phyloP scores from a whole-genome alignment of 2,797 vertebrate genomes.

The Mormyrops attenuatus region DNA sequence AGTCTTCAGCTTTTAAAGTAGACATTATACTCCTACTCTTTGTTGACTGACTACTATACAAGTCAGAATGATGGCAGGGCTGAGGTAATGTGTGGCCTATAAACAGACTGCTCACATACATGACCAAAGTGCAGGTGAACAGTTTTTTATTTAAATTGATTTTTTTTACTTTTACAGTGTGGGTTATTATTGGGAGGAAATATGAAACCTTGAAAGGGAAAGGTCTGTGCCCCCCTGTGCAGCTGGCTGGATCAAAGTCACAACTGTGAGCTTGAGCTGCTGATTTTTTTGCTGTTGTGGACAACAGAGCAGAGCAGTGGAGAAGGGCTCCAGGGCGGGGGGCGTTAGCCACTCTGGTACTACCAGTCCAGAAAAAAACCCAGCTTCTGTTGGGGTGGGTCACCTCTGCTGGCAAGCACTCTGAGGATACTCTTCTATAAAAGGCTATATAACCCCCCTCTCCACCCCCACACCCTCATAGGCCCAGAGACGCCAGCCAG shows the following conservation, averaged over 20 bases:
- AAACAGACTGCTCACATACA: neutral
- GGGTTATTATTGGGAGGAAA: slow-evolving; percentile 50
- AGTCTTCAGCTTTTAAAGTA: neutral
- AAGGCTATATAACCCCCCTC: slow-evolving; percentile 55
- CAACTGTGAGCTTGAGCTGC: slow-evolving; percentile 43
- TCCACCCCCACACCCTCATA: slow-evolving; percentile 23
- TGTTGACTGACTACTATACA: neutral
- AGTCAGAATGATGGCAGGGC: neutral
- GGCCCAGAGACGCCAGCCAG: slow-evolving; percentile 64
- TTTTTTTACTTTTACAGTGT: neutral
- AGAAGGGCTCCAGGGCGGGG: neutral
- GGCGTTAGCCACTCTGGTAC: slow-evolving; percentile 13
- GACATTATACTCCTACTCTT: neutral
- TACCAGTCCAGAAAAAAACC: slow-evolving; percentile 38
- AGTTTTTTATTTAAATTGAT: neutral
- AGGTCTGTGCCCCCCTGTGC: slow-evolving; percentile 37
- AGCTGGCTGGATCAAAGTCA: slow-evolving; percentile 50
- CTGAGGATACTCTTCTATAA: slow-evolving; percentile 51
- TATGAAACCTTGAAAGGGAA: slow-evolving; percentile 40
- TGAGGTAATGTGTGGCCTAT: neutral
- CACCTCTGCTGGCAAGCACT: slow-evolving; percentile 31
- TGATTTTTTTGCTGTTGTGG: slow-evolving; percentile 20
- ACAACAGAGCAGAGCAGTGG: neutral
- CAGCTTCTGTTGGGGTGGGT: slow-evolving; percentile 19
- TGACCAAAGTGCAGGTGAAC: slow-evolving; percentile 26